Conservation (phyloP, 2,113 vertebrate genomes). For the Oncorhynchus kisutch region DNA sequence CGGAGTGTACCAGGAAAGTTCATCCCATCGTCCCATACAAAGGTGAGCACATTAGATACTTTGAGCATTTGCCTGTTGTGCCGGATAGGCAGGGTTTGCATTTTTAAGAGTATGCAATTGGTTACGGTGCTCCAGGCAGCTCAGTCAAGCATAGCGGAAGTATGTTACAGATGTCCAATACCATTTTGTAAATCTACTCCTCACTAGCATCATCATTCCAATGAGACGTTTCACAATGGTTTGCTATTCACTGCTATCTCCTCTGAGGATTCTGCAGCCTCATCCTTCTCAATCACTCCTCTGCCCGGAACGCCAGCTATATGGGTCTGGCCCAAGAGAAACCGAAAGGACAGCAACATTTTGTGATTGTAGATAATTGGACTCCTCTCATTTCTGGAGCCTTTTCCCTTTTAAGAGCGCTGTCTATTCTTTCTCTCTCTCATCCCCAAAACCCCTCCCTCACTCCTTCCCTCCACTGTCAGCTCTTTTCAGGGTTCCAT, state of each 20-base stretch:
- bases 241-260: not conserved
- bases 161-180: no score
- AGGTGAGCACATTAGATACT: constrained; percentile 69
- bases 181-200: not conserved
- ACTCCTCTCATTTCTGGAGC: not conserved
- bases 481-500: not conserved
- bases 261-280: not conserved
- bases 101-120: not conserved
- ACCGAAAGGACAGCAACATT: not conserved
- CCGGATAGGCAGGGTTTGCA: no score
- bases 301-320: not conserved
- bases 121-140: no score
- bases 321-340: not conserved
- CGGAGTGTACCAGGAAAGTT: constrained; percentile 76
- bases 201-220: not conserved
- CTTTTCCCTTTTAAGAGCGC: not conserved
- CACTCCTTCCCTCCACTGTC: not conserved
- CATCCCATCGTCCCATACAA: constrained; percentile 81
- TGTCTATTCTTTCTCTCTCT: not conserved
- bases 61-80: not conserved
- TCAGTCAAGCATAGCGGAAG: no score
- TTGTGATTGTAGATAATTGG: not conserved
- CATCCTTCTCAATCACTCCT: not conserved
- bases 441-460: not conserved
- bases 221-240: not conserved